These are phyloP conservation scores for Cephalopholis sonnerati DNA, from an alignment of 2,113 vertebrate genomes.

Conservation along the genomic window DNA sequence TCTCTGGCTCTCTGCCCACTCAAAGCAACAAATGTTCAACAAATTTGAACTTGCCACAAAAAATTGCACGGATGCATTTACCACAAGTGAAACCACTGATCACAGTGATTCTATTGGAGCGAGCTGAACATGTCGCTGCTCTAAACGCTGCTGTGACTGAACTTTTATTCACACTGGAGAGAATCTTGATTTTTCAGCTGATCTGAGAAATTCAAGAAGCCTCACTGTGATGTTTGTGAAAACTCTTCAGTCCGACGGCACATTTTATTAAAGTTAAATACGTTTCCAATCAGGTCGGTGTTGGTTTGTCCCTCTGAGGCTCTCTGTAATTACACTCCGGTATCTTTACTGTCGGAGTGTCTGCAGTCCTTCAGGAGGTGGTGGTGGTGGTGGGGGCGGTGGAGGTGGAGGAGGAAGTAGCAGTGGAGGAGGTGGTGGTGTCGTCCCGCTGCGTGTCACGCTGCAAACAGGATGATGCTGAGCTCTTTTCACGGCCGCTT, in stretches of 20 bases:
- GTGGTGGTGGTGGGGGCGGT: neutral
- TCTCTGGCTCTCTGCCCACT: too few species aligned
- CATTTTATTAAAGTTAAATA: neutral
- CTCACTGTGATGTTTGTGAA: neutral
- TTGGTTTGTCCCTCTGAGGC: slow-evolving; percentile 9
- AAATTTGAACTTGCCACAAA: too few species aligned
- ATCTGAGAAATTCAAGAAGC: neutral
- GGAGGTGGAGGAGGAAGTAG: neutral
- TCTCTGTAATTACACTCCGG: neutral
- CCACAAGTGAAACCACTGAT: too few species aligned
- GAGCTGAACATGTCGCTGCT: too few species aligned
- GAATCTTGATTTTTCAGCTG: too few species aligned
- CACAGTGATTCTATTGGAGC: too few species aligned
- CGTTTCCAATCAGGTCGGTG: neutral
- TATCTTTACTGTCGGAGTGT: neutral
- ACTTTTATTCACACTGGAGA: too few species aligned
- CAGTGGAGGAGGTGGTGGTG: neutral
- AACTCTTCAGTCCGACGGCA: too few species aligned
- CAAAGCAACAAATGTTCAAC: too few species aligned
- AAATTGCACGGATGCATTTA: too few species aligned
- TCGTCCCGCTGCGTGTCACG: slow-evolving; percentile 15
- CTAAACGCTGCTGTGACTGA: too few species aligned
- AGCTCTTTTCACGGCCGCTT: slow-evolving; percentile 48
- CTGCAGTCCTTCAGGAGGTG: neutral
- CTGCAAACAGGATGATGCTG: slow-evolving; percentile 53